These are phyloP conservation scores for Druceiella hillmani DNA, from an alignment of 2,888 invertebrate genomes.

Conservation along the genomic window DNA sequence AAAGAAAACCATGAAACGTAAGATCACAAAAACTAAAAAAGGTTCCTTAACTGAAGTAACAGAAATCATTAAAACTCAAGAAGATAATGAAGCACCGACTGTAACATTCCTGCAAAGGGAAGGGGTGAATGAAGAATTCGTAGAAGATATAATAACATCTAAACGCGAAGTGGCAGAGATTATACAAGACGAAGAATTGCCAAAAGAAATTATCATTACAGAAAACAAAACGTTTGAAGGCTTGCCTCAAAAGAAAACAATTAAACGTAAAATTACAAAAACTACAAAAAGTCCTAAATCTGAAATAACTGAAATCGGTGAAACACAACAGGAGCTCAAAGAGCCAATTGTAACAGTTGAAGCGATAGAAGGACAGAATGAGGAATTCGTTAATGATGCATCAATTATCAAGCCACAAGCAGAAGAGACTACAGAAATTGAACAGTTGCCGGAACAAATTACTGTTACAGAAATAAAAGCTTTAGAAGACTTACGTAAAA, in stretches of 20 bases:
- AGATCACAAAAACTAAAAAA: neutral
- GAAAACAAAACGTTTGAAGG: constrained; percentile 31
- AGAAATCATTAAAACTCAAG: neutral
- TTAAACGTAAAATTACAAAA: constrained; percentile 43
- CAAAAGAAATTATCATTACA: constrained; percentile 31
- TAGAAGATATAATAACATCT: constrained; percentile 22
- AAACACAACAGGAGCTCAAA: constrained; percentile 29
- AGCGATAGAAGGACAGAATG: constrained; percentile 34
- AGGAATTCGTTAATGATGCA: constrained; percentile 30
- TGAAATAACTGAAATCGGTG: constrained; percentile 32
- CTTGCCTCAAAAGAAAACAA: constrained; percentile 32
- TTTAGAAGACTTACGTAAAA: constrained; percentile 26
- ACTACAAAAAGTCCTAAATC: constrained; percentile 30
- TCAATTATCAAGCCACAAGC: too few species aligned
- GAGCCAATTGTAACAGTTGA: constrained; percentile 25
- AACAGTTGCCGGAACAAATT: constrained; percentile 21
- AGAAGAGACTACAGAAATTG: constrained; percentile 17
- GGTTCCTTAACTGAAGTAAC: neutral
- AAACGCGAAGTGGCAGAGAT: constrained; percentile 28
- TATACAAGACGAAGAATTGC: constrained; percentile 28
- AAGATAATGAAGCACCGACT: constrained; percentile 22
- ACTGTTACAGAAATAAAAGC: constrained; percentile 17
- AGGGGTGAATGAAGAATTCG: constrained; percentile 22
- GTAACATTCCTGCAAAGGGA: constrained; percentile 26
- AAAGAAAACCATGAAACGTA: neutral